Evolutionary conservation across 2,888 invertebrate genomes (phyloP).

Genomic region (Cheilosia scutellata): DNA sequence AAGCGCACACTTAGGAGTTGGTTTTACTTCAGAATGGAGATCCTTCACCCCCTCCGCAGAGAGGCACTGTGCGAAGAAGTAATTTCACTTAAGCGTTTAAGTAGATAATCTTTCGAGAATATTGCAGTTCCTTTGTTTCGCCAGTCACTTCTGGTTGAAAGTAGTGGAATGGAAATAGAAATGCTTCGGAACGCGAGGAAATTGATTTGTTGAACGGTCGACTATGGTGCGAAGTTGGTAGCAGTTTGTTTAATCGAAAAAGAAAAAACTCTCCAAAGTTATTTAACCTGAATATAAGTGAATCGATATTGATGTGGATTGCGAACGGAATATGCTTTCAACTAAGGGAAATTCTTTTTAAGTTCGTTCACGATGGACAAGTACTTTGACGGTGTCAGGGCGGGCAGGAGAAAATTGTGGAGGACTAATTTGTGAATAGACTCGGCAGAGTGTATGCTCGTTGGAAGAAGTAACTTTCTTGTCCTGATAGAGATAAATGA

Average conservation of each 20-base stretch:
- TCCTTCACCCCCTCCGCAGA: background rate
- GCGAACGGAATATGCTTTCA: background rate
- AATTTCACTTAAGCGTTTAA: constrained; percentile 71
- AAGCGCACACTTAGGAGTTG: constrained; percentile 54
- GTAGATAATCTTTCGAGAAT: constrained; percentile 69
- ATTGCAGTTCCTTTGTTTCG: constrained; percentile 66
- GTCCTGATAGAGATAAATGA: constrained; percentile 18
- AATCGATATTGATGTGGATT: background rate
- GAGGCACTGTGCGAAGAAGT: constrained; percentile 40
- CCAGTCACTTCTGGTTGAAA: constrained; percentile 51
- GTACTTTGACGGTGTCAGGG: background rate
- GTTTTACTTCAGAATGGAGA: constrained; percentile 35
- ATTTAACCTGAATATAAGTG: constrained; percentile 20
- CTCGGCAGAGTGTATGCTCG: constrained; percentile 5
- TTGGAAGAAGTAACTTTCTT: constrained; percentile 15
- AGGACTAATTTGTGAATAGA: constrained; percentile 31
- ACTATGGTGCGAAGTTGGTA: constrained; percentile 12
- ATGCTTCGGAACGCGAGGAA: constrained; percentile 23
- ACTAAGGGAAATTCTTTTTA: background rate
- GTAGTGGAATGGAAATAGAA: constrained; percentile 26
- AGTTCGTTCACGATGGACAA: background rate
- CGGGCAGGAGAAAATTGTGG: constrained; percentile 4
- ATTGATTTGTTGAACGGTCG: constrained; percentile 52
- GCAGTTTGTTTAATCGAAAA: constrained; percentile 16
- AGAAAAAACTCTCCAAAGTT: background rate